Evolutionary conservation across 2,888 invertebrate genomes (phyloP), one percentile per base, ranked within the genome.

Genomic region (Acleris cristana): DNA sequence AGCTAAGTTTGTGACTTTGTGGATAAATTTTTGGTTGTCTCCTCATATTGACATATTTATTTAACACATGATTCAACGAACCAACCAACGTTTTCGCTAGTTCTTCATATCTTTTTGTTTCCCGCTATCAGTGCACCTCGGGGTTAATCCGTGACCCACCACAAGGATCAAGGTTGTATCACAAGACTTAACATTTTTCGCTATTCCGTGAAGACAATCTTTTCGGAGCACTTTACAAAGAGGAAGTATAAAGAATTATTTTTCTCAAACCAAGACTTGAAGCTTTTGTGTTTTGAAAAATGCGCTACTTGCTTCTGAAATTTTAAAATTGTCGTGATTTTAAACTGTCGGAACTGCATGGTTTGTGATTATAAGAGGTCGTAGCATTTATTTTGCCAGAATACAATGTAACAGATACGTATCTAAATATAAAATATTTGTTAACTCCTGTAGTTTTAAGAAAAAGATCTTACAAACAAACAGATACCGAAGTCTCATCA

Each of bases 251-350:
- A 40, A 51, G 21, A 40, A 52, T 52, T 53, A 40, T 61, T 61
- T 61, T 40, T 52, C 52, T 52, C 23, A 44, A 61, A 61, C 52
- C 40, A 44, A 52, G 10, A 34, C 34, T 30, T 51, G 51, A 56
- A 19, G 59, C n/a, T 59, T 49, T 40, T 55, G 54, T 49, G 58
- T 30, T 18, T 48, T 59, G 58, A 59, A 19, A 59, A 59, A 59
- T 59, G 58, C 12, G 18, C 48, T 18, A 19, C 19, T 34, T 48
- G 58, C 58, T 3, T 30, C 49, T 30, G 49, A 30, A 49, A 49
- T 49, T 49, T 48, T 59, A 30, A 59, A 34, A n/a, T 30, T n/a
- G 30, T 5, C 19, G 34, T 55, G 34, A 55, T 55, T 55, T 55
- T 10, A 34, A 34, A 55, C 26, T n/a, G 54, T 34, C 16, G 19